Evolutionary conservation across 2,888 invertebrate species (phyloP), one percentile per base, ranked within the genome.

Genomic region (Hirtodrosophila histrioides): DNA sequence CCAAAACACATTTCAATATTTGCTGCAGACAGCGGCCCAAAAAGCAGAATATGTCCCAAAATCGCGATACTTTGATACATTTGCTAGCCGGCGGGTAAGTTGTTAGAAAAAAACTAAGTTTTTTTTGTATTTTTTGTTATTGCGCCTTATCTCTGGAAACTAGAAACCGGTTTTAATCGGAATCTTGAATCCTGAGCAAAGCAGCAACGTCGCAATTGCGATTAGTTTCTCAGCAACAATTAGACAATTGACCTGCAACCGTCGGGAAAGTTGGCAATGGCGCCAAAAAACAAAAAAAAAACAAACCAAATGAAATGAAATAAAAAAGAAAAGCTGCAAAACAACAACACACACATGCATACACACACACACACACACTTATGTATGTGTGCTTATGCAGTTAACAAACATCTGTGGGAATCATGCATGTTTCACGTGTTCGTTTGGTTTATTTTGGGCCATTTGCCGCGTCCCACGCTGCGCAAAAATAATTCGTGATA

Each of bases 21-120:
- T 43, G 29, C n/a, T 9, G 7, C 17, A 23, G 24, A 35, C 17
- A 40, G 53, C 27, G 35, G 17, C 17, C 31, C 11, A 49, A 44
- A 11, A 46, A 23, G 43, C 27, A 37, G 79, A 89, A 69, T 70
- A 92, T 92, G 92, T 90, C 90, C 86, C 89, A 90, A 83, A 90
- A 90, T 93, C 95, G 95, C 92, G 97, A 97, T 93, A 97, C 97
- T 83, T 94, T 97, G 86, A 97, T 98, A 93, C 98, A 98, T 93
- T 95, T 98, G 89, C 93, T 98, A 89, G 98, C 98, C 92, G 98
- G 98, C 94, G 98, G 98, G 98, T 98, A 94, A 94, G 97, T 94
- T 44, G 7, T 46, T 3, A 29, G 44, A 50, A 17, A 54, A 17
- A 46, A 12, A 31, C n/a, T 54, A n/a, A 54, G n/a, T 31, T 17